Percentiles rank a stretch among this genome's conserved stretches.
Evolutionary conservation across 2,888 invertebrate genomes (phyloP).

Genomic region (Eupithecia exiguata): DNA sequence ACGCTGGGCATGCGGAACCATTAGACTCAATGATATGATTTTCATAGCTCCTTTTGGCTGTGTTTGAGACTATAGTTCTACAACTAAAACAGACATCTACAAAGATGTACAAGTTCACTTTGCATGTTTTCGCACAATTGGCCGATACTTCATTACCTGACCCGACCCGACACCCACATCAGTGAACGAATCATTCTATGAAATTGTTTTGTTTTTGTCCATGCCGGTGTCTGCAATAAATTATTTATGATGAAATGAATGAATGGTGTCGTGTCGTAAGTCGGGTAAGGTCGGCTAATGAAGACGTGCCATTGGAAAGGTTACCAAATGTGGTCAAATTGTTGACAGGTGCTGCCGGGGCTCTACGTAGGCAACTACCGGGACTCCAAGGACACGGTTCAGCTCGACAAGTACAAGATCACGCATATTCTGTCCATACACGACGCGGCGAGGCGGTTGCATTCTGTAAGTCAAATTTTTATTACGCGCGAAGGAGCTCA

Average conservation of each 20-base stretch:
- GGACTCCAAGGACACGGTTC: conserved; percentile 96
- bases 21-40: not conserved
- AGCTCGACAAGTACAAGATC: conserved; percentile 94
- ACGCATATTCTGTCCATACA: conserved; percentile 98
- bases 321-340: conserved; percentile 2
- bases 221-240: no score
- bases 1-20: not conserved
- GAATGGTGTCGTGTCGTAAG: no score
- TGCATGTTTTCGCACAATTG: not conserved
- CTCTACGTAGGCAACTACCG: conserved; percentile 98
- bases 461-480: conserved; percentile 86
- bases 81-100: not conserved
- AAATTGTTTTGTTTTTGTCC: no score
- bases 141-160: no score
- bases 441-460: conserved; percentile 94
- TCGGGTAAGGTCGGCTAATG: no score
- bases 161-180: no score
- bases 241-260: no score
- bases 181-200: no score
- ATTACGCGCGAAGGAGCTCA: not conserved
- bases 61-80: not conserved
- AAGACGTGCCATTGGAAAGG: not conserved
- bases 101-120: not conserved
- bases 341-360: conserved; percentile 92
- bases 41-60: not conserved